These are phyloP conservation scores for Serranus cabrilla DNA, from an alignment of 2,797 vertebrate genomes.

Conservation along the genomic window DNA sequence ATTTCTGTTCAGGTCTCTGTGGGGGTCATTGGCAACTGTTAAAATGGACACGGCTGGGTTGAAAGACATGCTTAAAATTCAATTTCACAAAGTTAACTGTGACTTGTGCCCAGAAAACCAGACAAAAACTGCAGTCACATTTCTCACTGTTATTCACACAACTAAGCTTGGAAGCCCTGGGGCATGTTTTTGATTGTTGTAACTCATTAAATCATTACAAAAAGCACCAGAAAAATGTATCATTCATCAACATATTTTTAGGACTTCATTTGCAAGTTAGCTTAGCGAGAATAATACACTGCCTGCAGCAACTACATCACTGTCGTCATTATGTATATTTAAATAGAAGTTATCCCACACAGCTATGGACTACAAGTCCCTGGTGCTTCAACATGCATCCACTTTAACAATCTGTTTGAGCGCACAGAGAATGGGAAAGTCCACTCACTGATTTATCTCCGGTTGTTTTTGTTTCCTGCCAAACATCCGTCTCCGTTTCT, in stretches of 20 bases:
- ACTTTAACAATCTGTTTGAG: no score
- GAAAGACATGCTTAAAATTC: background rate
- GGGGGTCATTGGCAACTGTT: slow-evolving; percentile 11
- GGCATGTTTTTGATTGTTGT: background rate
- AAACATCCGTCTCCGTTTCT: background rate
- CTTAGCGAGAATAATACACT: background rate
- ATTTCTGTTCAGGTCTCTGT: slow-evolving; percentile 11
- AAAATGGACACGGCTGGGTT: background rate
- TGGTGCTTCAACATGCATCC: background rate
- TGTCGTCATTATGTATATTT: background rate
- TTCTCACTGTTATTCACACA: no score
- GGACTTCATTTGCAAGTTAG: background rate
- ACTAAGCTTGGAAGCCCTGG: background rate
- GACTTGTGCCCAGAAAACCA: background rate
- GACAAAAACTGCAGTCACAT: background rate
- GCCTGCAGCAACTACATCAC: background rate
- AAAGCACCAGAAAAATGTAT: background rate
- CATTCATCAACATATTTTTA: background rate
- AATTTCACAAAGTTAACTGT: background rate
- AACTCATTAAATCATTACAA: background rate
- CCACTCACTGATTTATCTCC: no score
- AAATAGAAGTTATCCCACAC: background rate
- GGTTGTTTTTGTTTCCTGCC: no score
- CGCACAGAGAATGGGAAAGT: no score
- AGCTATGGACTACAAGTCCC: background rate